Conservation (phyloP, 2,113 vertebrate genomes). For the Odocoileus virginianus region DNA sequence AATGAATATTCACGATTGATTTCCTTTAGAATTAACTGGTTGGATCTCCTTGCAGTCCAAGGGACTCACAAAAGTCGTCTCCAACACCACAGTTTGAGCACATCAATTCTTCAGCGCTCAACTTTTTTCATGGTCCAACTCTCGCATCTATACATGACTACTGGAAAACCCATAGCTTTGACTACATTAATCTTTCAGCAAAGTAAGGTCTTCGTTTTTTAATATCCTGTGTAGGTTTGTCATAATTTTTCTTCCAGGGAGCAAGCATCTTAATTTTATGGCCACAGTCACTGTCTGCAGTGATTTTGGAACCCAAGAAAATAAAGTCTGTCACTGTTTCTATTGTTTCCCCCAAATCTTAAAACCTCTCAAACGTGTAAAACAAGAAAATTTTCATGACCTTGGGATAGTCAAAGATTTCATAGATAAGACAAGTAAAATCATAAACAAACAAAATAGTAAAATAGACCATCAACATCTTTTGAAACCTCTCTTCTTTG, state of each 20-base stretch:
- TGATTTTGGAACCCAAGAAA: background rate
- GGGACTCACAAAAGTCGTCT: background rate
- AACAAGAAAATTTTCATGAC: background rate
- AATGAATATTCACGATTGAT: background rate
- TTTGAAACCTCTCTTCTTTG: background rate
- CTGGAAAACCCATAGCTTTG: background rate
- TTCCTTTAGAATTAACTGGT: background rate
- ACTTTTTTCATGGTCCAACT: background rate
- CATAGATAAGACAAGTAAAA: background rate
- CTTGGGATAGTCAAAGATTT: background rate
- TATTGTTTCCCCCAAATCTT: background rate
- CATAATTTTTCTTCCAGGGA: background rate
- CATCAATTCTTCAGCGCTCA: background rate
- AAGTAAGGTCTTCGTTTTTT: background rate
- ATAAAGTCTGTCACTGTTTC: background rate
- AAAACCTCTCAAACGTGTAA: background rate
- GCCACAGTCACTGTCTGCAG: background rate
- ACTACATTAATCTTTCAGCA: background rate
- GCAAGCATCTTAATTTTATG: background rate
- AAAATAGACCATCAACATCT: background rate
- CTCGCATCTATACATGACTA: background rate
- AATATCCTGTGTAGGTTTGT: background rate
- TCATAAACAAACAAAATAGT: background rate
- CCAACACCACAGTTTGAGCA: background rate
- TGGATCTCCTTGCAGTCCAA: background rate